Percentiles rank a stretch among this genome's conserved stretches.
Conservation (phyloP, 2,797 vertebrate species). For the Mormyrops boulengeri region DNA sequence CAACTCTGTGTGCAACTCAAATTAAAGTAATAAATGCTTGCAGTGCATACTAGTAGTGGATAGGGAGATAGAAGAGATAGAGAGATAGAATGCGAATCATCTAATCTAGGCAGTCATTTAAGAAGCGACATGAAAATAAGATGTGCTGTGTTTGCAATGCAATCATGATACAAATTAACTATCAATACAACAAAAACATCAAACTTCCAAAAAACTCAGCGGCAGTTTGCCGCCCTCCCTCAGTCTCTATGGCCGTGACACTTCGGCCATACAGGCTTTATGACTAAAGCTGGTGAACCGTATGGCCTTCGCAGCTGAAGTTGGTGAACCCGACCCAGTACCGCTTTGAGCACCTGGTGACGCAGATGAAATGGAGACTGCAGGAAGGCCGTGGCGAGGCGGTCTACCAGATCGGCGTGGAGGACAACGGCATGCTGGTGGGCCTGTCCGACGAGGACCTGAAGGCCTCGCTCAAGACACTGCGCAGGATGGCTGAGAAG, state of each 20-base stretch:
- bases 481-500: slow-evolving; percentile 93
- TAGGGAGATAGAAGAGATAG: not conserved
- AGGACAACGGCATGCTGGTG: slow-evolving; percentile 92
- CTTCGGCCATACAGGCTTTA: not conserved
- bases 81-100: not conserved
- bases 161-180: not conserved
- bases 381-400: slow-evolving; percentile 95
- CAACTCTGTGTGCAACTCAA: not conserved
- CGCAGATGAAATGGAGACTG: slow-evolving; percentile 97
- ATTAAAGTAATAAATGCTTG: not conserved
- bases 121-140: not conserved
- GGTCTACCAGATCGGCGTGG: slow-evolving; percentile 95
- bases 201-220: not conserved
- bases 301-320: slow-evolving; percentile 68
- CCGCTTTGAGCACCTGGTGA: slow-evolving; percentile 94
- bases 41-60: not conserved
- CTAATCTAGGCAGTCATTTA: not conserved
- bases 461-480: slow-evolving; percentile 85
- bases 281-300: not conserved
- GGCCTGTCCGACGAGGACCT: slow-evolving; percentile 90
- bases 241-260: not conserved
- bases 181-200: not conserved
- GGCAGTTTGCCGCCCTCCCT: not conserved
- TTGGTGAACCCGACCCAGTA: slow-evolving; percentile 93
- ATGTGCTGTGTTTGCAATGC: not conserved